phyloP scores from a whole-genome alignment of 1,140 invertebrate genomes.

The Drosophila bocqueti region DNA sequence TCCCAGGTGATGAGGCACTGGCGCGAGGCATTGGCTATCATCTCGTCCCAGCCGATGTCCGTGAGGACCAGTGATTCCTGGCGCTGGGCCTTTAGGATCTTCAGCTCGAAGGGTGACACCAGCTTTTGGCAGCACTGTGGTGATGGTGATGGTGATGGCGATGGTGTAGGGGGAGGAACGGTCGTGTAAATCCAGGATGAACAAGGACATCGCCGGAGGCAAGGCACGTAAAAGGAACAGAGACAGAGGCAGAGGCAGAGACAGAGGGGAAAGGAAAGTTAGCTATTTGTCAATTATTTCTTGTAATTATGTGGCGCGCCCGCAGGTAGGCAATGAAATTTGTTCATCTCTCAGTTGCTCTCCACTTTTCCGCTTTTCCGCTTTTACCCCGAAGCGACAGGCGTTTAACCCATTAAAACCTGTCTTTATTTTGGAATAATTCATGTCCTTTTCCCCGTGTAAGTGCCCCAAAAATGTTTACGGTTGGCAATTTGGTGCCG shows the following conservation, averaged over 20 bases:
- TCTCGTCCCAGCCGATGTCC: constrained; percentile 90
- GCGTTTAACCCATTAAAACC: constrained; percentile 35
- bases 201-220: constrained; percentile 35
- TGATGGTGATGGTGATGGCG: constrained; percentile 1
- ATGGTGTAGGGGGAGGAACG: background rate
- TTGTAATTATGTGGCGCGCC: constrained; percentile 46
- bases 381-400: constrained; percentile 13
- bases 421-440: constrained; percentile 27
- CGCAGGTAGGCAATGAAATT: constrained; percentile 47
- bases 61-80: constrained; percentile 88
- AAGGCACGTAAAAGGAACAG: constrained; percentile 4
- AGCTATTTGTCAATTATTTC: constrained; percentile 50
- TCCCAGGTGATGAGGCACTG: constrained; percentile 94
- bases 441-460: constrained; percentile 8
- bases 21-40: constrained; percentile 87
- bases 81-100: constrained; percentile 68
- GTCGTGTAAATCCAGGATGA: background rate
- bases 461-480: constrained; percentile 42
- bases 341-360: constrained; percentile 27
- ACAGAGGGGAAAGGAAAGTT: constrained; percentile 22
- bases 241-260: background rate
- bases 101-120: constrained; percentile 61
- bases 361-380: constrained; percentile 16
- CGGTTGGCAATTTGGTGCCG: constrained; percentile 30
- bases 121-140: constrained; percentile 74